Evolutionary conservation across 2,888 invertebrate genomes (phyloP).

Genomic region (Caenorhabditis sp.): DNA sequence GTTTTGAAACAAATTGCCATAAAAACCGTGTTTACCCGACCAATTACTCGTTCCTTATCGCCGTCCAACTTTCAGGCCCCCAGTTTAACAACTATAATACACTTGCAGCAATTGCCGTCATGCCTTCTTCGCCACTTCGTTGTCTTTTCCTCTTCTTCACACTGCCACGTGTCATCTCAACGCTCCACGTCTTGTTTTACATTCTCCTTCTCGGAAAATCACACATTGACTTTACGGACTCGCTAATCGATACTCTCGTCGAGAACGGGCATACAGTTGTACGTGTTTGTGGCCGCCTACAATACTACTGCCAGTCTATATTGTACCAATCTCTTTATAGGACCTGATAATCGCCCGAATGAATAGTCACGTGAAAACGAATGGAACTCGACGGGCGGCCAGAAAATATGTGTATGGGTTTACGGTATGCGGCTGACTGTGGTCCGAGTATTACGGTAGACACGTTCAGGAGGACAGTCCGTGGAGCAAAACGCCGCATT

Average conservation of each 20-base stretch:
- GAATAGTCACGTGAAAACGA: constrained; percentile 50
- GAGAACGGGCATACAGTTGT: constrained; percentile 68
- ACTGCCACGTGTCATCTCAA: background rate
- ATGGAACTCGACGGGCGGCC: constrained; percentile 29
- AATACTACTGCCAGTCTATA: background rate
- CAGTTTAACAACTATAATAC: too few relatives aligned
- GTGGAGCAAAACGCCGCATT: constrained; percentile 48
- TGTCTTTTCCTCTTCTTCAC: constrained; percentile 5
- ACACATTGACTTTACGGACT: constrained; percentile 64
- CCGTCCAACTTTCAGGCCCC: too few relatives aligned
- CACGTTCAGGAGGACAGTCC: constrained; percentile 43
- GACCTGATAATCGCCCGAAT: constrained; percentile 54
- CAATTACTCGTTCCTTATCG: too few relatives aligned
- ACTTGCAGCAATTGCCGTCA: too few relatives aligned
- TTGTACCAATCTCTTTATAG: constrained; percentile 25
- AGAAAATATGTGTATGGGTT: constrained; percentile 45
- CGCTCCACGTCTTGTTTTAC: constrained; percentile 59
- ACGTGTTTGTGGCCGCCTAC: constrained; percentile 9
- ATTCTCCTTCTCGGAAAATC: constrained; percentile 61
- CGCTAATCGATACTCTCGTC: constrained; percentile 57
- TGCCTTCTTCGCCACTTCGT: background rate
- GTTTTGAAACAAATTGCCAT: too few relatives aligned
- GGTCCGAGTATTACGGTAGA: background rate
- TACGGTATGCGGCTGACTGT: background rate
- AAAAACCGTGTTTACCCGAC: too few relatives aligned